phyloP scores from a whole-genome alignment of 2,113 vertebrate species.

The Coracopsis vasa region DNA sequence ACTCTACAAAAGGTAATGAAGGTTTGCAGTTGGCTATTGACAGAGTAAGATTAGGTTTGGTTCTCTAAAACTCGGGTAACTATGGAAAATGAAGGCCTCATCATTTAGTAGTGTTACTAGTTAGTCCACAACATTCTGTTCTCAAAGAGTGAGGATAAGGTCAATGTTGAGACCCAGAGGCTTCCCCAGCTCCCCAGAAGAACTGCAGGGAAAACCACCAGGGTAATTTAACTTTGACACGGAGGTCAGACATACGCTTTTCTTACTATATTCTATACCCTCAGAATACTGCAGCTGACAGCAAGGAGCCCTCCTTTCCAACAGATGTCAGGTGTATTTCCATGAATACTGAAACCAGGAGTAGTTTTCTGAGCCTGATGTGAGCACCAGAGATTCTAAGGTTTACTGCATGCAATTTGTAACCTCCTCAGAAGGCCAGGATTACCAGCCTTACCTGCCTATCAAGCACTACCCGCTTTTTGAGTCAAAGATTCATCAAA shows the following conservation, averaged over 20 bases:
- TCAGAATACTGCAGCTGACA: not conserved
- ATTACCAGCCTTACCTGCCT: not conserved
- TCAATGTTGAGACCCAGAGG: not conserved
- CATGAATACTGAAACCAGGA: not conserved
- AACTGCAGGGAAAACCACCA: not conserved
- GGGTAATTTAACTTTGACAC: not conserved
- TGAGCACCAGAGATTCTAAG: not conserved
- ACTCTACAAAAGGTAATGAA: not conserved
- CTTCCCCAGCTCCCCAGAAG: not conserved
- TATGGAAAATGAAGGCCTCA: not conserved
- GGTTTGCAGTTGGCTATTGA: not conserved
- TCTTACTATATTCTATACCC: not conserved
- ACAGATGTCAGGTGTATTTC: not conserved
- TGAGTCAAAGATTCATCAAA: conserved; percentile 1
- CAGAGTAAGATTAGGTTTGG: not conserved
- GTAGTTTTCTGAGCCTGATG: not conserved
- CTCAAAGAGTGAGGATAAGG: not conserved
- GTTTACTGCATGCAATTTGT: not conserved
- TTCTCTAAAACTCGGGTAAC: not conserved
- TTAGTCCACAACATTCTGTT: not conserved
- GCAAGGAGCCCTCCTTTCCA: not conserved
- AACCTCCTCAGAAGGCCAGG: not conserved
- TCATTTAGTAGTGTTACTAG: not conserved
- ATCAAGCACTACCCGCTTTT: not conserved
- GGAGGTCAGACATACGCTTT: not conserved